phyloP scores from a whole-genome alignment of 2,113 vertebrate species.

The Platysteira castanea region DNA sequence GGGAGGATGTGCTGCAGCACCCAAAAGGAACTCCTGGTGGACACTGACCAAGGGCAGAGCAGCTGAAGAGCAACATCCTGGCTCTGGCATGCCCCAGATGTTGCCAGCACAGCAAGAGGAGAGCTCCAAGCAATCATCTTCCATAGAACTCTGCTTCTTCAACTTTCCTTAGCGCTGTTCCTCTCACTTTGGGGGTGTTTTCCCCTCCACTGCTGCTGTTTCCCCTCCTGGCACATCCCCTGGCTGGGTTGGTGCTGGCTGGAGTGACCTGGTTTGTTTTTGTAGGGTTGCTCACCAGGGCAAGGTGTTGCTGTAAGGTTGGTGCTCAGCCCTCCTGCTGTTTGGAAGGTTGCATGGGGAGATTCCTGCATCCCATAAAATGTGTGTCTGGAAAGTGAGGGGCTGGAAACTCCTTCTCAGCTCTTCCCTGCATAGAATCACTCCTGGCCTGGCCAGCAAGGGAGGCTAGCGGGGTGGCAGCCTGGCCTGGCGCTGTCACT shows the following conservation, averaged over 20 bases:
- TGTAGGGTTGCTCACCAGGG: background rate
- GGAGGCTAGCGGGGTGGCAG: background rate
- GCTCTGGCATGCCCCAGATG: background rate
- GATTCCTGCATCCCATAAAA: background rate
- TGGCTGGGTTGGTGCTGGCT: background rate
- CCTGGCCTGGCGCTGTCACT: background rate
- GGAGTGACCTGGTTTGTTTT: background rate
- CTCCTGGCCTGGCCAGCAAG: fast-evolving
- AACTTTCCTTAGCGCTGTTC: background rate
- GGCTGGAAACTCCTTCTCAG: background rate
- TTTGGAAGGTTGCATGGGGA: background rate
- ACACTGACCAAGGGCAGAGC: fast-evolving
- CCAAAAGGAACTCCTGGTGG: fast-evolving
- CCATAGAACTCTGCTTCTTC: background rate
- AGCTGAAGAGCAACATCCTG: background rate
- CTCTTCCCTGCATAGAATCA: background rate
- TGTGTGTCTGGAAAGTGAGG: fast-evolving
- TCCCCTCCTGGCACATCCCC: fast-evolving
- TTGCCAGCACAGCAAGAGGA: background rate
- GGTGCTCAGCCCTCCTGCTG: background rate
- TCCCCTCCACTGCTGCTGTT: fast-evolving
- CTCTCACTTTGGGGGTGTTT: background rate
- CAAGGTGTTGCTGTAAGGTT: background rate
- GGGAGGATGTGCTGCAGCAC: background rate
- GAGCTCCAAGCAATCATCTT: background rate